Base-by-base conservation (phyloP, 2,797 vertebrate genomes). In the Tadarida brasiliensis region DNA sequence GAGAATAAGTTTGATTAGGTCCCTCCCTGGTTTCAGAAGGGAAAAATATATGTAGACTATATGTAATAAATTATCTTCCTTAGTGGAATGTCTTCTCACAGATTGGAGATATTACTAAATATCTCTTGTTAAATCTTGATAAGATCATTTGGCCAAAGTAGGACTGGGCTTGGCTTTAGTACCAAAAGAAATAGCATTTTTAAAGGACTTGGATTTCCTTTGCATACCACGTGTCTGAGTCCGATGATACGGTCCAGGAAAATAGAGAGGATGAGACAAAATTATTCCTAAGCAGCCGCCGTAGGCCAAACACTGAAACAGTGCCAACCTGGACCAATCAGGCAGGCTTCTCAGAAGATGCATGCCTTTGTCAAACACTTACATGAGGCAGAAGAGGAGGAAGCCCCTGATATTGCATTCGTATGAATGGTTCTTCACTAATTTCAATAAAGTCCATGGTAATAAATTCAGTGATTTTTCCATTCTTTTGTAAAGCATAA, bases 301-400 rank as follows among this genome's bases (percentile, higher is more conserved):
- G 85, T 97, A 98, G 96, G 96, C 94, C 97, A 98, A 97, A 95
- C 88, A 96, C 94, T 97, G 96, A 98, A 98, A 91, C 57, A n/a
- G 74, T 98, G 94, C 96, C 95, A 97, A 94, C 94, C 94, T 95
- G 90, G 95, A 97, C 96, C 97, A 97, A 90, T 98, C 97, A 97
- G 83, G 74, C 67, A 17, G 14, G 71, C 74, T 98, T 97, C 97
- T 97, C 86, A 96, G 95, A 97, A 87, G 92, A 90, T 96, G 80
- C 9, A 0, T 89, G 74, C 91, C 97, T 98, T 97, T 96, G 80
- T 98, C 63, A 15, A 97, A 95, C 61, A 94, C 89, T 96, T 97
- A 63, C 73, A 82, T 54, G 93, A 95, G 87, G 91, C 84, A 90
- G 95, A 87, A 87, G 76, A 95, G 88, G 90, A 84, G 51, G 71